Base-by-base conservation (phyloP, 2,888 invertebrate genomes). In the Stenolophus ochropezus region DNA sequence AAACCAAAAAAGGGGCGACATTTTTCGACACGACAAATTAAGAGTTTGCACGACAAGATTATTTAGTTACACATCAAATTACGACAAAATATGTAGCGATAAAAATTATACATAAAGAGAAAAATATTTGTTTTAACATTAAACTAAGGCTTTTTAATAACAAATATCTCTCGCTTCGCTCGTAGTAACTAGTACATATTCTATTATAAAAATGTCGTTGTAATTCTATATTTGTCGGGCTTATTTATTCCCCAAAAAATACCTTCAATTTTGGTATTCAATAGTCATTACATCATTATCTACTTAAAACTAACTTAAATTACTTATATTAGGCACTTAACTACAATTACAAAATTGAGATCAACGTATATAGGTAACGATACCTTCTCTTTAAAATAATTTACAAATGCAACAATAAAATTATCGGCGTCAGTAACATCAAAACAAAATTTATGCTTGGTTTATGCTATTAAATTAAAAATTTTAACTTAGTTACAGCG, bases 401-500 rank as follows among this genome's bases (percentile, higher is more conserved):
- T 80, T 80, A 80, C 47, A 80, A 33, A 27, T 42, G 51, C 73
- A 80, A 80, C 80, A 80, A 80, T 80, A 80, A 80, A 80, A 80
- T 18, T 80, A 80, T 73, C 51, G 71, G 80, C 73, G 80, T 73
- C 79, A 79, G 56, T 80, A 80, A 80, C 80, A 80, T 80, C 81
- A 81, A 81, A 81, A 81, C 81, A 75, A 75, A 75, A 25, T 81
- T 81, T 81, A n/a, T n/a, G n/a, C n/a, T n/a, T n/a, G n/a, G n/a
- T n/a, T n/a, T n/a, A n/a, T n/a, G n/a, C n/a, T n/a, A n/a, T n/a
- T n/a, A n/a, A n/a, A n/a, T n/a, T n/a, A n/a, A n/a, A n/a, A n/a
- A n/a, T n/a, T n/a, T n/a, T n/a, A n/a, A n/a, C n/a, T n/a, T n/a
- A n/a, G n/a, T n/a, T n/a, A n/a, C n/a, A n/a, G n/a, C n/a, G n/a